Base-by-base conservation (phyloP, 2,888 invertebrate genomes). In the Venusia cambrica region DNA sequence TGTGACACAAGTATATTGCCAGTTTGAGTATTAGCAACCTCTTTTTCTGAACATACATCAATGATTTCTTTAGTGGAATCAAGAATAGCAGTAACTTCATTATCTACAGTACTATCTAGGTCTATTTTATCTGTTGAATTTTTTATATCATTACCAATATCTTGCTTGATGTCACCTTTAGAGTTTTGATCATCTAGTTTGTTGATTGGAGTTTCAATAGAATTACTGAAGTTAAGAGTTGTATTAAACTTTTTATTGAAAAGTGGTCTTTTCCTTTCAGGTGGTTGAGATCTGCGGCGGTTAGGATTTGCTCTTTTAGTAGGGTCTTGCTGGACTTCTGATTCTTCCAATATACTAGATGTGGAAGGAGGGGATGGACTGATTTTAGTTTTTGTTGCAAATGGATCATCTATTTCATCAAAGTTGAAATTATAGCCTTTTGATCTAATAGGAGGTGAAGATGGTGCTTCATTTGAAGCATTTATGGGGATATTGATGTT, bases 401-500 rank as follows among this genome's bases (percentile, higher is more conserved):
- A 85, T 15, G 80, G 84, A 52, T 84, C 66, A 33, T 78, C 73
- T 30, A 76, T 68, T 20, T 80, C 76, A 54, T 83, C 83, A 49
- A 84, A 81, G 53, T 81, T 73, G 12, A 79, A 75, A 45, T 78
- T 78, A 41, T 81, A 83, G 10, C 78, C 81, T 51, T 64, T 79
- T 9, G 76, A 76, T 22, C 50, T 52, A 17, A 78, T 74, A 39
- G 69, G 70, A 3, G 78, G 79, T 8, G 80, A 80, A 18, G 38
- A 39, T 7, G 77, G 67, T 15, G 72, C 67, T 39, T 24, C 15
- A 2, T 18, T 21, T 15, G 10, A 48, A 4, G 40, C 45, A n/a
- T 24, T 41, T 38, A 58, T 41, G 10, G 50, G 43, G 13, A 56
- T 51, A 34, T 57, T 51, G 9, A 51, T 30, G 22, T 51, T 30